Conservation (phyloP, 2,113 vertebrate species). For the Perca schrenkii region DNA sequence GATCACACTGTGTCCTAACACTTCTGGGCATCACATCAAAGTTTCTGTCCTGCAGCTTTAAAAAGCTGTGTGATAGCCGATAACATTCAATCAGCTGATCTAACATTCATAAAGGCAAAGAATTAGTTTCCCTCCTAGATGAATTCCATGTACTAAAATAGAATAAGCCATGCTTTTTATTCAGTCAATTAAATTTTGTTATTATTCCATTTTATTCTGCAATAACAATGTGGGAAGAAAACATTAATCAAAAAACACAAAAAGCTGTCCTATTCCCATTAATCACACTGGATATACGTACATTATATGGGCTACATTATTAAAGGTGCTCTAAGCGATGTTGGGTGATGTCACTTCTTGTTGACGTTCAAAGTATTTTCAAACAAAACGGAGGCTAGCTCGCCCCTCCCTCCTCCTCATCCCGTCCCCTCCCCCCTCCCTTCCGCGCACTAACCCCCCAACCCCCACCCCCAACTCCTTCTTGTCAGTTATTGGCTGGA, state of each 20-base stretch:
- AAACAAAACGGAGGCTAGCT: too few relatives aligned
- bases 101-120: background rate
- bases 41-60: slow-evolving; percentile 1
- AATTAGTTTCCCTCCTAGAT: background rate
- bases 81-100: slow-evolving; percentile 14
- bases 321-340: background rate
- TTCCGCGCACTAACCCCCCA: too few relatives aligned
- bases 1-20: slow-evolving; percentile 20
- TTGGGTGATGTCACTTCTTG: too few relatives aligned
- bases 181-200: slow-evolving; percentile 18
- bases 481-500: too few relatives aligned
- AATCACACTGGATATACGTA: slow-evolving; percentile 13
- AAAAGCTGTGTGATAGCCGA: background rate
- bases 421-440: too few relatives aligned
- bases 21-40: slow-evolving; percentile 1
- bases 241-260: background rate
- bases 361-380: too few relatives aligned
- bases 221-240: slow-evolving; percentile 6
- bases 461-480: too few relatives aligned
- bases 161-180: background rate
- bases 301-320: background rate
- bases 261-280: background rate
- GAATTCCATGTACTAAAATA: slow-evolving; percentile 1
- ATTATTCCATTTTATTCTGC: background rate
- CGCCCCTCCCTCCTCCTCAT: too few relatives aligned